Evolutionary conservation across 2,888 invertebrate species (phyloP), one percentile per base, ranked within the genome.

Genomic region (Pomacea canaliculata): DNA sequence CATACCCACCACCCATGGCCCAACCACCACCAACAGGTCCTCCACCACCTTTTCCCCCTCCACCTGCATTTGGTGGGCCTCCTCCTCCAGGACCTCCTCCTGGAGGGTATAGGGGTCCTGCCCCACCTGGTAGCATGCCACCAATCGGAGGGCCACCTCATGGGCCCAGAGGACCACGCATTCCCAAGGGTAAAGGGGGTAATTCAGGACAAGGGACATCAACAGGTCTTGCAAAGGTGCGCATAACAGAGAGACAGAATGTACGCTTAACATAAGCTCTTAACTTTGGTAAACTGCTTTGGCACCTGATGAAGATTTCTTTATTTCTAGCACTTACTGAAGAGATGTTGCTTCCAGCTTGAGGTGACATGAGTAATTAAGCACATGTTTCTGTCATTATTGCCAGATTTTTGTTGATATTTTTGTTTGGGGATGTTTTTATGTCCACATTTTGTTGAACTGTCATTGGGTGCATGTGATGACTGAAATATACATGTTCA

Each of bases 161-260:
- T 19, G 70, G 76, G 18, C 81, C 78, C 12, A 76, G 78, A 8
- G 74, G 70, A 48, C 71, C 73, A n/a, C 51, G 78, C 49, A 62
- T 78, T 66, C 77, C 76, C 46, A 76, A 77, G 27, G 13, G 59
- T 18, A 60, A 63, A 19, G 73, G 62, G 18, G 60, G 60, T 71
- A 73, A 68, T 68, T 19, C 68, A 13, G 27, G 18, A 27, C 48
- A 74, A 71, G n/a, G 72, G 68, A 72, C 74, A n/a, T 73, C 76
- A 49, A 79, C 80, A 37, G 74, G 76, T 67, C 77, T 84, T 48
- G 78, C 84, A 48, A 81, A 81, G 63, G 84, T 84, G 0, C 79
- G 82, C 71, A 82, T 84, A 51, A 82, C 82, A 19, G 83, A 82
- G 2, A 78, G 84, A 73, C 73, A 68, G 19, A 68, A 46, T 46